These are phyloP conservation scores for Hemiscyllium ocellatum DNA, from an alignment of 2,113 vertebrate species.

Conservation along the genomic window DNA sequence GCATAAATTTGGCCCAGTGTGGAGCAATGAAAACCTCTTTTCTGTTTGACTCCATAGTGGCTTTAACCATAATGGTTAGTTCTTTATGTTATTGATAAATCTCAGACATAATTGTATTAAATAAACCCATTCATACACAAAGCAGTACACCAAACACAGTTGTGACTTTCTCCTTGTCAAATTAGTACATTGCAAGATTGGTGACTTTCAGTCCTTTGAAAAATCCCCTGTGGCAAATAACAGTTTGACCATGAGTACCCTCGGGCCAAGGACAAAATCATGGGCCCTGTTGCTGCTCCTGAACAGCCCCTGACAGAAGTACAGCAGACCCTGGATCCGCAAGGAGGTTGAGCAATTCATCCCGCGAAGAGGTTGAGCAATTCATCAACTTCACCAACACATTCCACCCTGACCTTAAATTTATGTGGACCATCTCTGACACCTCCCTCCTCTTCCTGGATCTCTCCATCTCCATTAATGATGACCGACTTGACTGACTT, in stretches of 20 bases:
- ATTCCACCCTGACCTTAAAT: too few relatives aligned
- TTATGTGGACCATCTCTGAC: too few relatives aligned
- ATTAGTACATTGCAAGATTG: neutral
- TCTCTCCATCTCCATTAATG: too few relatives aligned
- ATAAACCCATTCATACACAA: neutral
- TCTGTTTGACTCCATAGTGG: neutral
- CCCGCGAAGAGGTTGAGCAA: too few relatives aligned
- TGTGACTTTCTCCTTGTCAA: neutral
- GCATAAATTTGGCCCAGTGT: neutral
- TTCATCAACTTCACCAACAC: too few relatives aligned
- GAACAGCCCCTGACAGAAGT: too few relatives aligned
- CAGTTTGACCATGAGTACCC: neutral
- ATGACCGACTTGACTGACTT: too few relatives aligned
- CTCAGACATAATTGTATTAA: neutral
- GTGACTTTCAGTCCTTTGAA: neutral
- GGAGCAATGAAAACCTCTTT: neutral
- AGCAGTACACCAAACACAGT: neutral
- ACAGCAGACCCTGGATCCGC: too few relatives aligned
- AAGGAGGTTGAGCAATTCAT: too few relatives aligned
- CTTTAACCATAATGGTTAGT: neutral
- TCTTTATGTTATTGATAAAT: neutral
- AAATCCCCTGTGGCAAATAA: neutral
- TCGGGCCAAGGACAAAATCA: too few relatives aligned
- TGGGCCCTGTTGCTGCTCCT: too few relatives aligned
- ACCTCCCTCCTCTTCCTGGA: too few relatives aligned